Evolutionary conservation across 2,113 vertebrate species (phyloP).

Genomic region (Crotalus horridus): DNA sequence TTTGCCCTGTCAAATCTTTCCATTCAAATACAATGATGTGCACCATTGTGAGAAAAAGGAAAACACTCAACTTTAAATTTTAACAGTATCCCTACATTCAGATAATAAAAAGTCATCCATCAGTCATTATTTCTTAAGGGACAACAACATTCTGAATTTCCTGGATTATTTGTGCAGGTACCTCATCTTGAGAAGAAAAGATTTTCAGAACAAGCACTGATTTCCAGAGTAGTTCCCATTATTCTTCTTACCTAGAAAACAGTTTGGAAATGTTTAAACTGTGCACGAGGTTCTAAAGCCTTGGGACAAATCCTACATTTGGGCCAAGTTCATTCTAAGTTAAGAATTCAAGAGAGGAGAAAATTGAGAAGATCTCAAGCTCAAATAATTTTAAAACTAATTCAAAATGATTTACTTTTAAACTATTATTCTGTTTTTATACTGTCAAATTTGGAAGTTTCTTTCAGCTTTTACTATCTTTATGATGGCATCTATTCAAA

Average conservation of each 20-base stretch:
- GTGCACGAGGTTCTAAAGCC: neutral
- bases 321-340: neutral
- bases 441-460: neutral
- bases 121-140: neutral
- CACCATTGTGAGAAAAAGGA: neutral
- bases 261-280: neutral
- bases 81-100: neutral
- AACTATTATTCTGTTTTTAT: neutral
- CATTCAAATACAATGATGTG: neutral
- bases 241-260: neutral
- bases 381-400: neutral
- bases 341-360: neutral
- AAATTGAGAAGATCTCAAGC: neutral
- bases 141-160: neutral
- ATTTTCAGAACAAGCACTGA: neutral
- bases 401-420: neutral
- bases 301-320: neutral
- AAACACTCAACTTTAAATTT: neutral
- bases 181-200: neutral
- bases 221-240: neutral
- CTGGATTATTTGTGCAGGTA: neutral
- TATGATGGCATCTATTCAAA: constrained; percentile 52
- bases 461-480: neutral
- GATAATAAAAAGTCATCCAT: neutral
- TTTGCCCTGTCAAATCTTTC: neutral